Evolutionary conservation across 1,140 invertebrate genomes (phyloP).

Genomic region (Brachystomella parvula): DNA sequence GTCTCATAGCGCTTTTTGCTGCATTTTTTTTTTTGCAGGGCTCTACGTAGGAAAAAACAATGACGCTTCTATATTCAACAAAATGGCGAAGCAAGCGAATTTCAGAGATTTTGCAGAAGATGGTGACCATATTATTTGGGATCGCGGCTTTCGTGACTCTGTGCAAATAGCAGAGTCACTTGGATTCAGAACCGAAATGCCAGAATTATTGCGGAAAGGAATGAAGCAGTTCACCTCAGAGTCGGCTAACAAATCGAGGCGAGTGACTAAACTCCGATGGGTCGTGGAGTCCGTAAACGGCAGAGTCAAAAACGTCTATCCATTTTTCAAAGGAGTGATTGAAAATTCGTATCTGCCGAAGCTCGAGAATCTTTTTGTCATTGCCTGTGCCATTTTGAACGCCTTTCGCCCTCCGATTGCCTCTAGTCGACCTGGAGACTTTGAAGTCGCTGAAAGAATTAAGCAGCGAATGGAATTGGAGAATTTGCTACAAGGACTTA

Average conservation of each 20-base stretch:
- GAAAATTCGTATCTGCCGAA: slow-evolving; percentile 9
- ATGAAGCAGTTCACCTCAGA: slow-evolving; percentile 38
- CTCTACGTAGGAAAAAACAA: slow-evolving; percentile 16
- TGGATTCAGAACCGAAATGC: slow-evolving; percentile 31
- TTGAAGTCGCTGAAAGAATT: not conserved
- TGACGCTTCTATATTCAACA: slow-evolving; percentile 20
- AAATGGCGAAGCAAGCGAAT: not conserved
- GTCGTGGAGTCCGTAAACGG: slow-evolving; percentile 43
- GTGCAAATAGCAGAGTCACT: not conserved
- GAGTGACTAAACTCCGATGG: slow-evolving; percentile 42
- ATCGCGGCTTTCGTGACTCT: slow-evolving; percentile 24
- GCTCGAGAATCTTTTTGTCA: slow-evolving; percentile 8
- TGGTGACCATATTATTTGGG: slow-evolving; percentile 5
- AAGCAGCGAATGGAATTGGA: not conserved
- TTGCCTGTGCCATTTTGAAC: slow-evolving; percentile 24
- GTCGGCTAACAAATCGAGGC: slow-evolving; percentile 41
- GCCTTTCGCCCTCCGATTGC: not conserved
- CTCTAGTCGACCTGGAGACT: not conserved
- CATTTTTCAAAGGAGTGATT: slow-evolving; percentile 17
- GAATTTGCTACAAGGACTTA: not conserved
- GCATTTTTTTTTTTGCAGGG: too few relatives aligned
- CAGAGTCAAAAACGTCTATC: slow-evolving; percentile 21
- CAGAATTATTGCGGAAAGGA: slow-evolving; percentile 28
- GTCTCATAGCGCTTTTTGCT: too few relatives aligned
- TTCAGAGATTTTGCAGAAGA: not conserved